Percentiles rank a stretch among this genome's conserved stretches.
Evolutionary conservation across 1,140 invertebrate species (phyloP).

Genomic region (Neotoxoptera formosana): DNA sequence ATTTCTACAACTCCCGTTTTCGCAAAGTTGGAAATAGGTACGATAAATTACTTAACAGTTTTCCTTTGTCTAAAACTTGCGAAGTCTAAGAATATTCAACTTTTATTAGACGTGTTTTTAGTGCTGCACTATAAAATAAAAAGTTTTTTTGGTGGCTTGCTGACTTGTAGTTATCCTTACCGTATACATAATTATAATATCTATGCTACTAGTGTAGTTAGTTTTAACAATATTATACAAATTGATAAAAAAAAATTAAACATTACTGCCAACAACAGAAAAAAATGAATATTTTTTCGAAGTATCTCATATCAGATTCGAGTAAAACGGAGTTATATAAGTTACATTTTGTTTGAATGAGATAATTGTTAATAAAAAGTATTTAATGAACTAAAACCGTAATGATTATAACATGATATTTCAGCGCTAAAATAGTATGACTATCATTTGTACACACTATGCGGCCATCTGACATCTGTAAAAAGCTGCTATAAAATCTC

Average conservation of each 20-base stretch:
- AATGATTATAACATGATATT: neutral
- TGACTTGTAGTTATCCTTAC: neutral
- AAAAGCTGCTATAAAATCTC: too few species aligned
- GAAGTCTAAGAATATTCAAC: neutral
- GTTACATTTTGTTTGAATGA: neutral
- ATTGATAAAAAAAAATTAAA: neutral
- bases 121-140: neutral
- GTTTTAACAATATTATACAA: neutral
- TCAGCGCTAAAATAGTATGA: too few species aligned
- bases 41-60: neutral
- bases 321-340: neutral
- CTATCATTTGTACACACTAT: too few species aligned
- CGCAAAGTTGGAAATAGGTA: neutral
- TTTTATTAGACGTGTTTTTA: neutral
- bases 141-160: neutral
- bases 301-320: neutral
- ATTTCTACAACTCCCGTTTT: neutral
- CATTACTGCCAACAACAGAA: neutral
- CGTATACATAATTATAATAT: neutral
- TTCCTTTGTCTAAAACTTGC: neutral
- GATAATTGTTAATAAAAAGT: neutral
- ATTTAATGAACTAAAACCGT: neutral
- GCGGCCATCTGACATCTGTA: too few species aligned
- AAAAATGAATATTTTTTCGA: neutral
- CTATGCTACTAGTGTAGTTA: neutral